Percentiles rank a stretch among this genome's conserved stretches.
Conservation (phyloP, 2,797 vertebrate genomes). For the Fratercula arctica region DNA sequence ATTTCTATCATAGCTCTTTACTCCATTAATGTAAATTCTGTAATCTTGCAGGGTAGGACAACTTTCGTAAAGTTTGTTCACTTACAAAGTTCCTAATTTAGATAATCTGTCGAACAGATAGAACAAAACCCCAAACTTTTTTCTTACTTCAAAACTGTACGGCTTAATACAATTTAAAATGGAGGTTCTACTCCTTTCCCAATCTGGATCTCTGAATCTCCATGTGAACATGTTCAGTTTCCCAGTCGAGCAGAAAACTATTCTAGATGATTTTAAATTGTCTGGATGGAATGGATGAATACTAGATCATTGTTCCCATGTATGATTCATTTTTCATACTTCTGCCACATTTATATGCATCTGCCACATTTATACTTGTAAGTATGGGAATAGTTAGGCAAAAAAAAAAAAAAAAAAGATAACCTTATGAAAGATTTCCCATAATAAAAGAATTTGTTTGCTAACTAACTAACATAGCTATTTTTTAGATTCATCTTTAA, state of each 20-base stretch:
- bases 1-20: neutral
- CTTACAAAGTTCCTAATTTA: too few species aligned
- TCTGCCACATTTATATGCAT: neutral
- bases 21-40: neutral
- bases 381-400: neutral
- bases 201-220: neutral
- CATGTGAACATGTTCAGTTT: neutral
- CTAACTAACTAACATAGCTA: neutral
- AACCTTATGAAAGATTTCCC: neutral
- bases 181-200: neutral
- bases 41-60: too few species aligned
- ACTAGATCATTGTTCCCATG: neutral
- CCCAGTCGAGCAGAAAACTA: neutral
- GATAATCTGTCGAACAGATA: neutral
- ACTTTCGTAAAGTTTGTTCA: too few species aligned
- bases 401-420: neutral
- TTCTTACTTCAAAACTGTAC: neutral
- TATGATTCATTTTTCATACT: neutral
- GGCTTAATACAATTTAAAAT: neutral
- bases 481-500: neutral
- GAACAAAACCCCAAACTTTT: neutral
- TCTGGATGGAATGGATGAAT: neutral
- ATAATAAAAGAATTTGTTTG: neutral
- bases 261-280: neutral
- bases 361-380: neutral